These are phyloP conservation scores for Scalopus aquaticus DNA, from an alignment of 2,113 vertebrate species.

Conservation along the genomic window DNA sequence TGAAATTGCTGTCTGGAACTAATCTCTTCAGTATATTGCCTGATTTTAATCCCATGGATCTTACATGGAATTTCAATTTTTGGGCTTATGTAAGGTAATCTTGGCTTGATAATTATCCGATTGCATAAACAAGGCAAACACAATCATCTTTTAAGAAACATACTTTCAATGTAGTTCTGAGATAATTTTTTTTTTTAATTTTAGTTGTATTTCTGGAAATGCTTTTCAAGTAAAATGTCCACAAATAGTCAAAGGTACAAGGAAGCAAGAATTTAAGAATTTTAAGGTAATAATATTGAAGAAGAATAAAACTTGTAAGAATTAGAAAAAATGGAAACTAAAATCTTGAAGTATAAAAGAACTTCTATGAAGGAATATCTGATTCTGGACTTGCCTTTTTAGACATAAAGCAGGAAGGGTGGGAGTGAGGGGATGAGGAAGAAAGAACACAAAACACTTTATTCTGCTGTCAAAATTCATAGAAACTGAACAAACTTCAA, in stretches of 20 bases:
- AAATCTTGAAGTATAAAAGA: neutral
- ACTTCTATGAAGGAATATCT: neutral
- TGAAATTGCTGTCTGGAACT: neutral
- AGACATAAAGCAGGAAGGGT: neutral
- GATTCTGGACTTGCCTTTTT: neutral
- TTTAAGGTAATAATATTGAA: neutral
- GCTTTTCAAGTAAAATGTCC: neutral
- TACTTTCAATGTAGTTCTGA: neutral
- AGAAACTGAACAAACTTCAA: neutral
- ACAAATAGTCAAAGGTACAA: neutral
- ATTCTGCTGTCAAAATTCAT: neutral
- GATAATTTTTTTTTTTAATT: neutral
- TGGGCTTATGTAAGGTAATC: neutral
- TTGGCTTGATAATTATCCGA: neutral
- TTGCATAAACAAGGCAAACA: neutral
- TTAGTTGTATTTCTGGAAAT: neutral
- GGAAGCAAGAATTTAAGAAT: neutral
- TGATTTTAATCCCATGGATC: neutral
- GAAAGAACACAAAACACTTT: neutral
- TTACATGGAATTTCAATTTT: neutral
- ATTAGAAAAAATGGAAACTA: neutral
- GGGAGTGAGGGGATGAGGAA: neutral
- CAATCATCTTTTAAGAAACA: neutral
- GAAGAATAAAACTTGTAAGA: neutral
- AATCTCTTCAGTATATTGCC: neutral